Evolutionary conservation across 2,888 invertebrate genomes (phyloP).

Genomic region (Autographa gamma): DNA sequence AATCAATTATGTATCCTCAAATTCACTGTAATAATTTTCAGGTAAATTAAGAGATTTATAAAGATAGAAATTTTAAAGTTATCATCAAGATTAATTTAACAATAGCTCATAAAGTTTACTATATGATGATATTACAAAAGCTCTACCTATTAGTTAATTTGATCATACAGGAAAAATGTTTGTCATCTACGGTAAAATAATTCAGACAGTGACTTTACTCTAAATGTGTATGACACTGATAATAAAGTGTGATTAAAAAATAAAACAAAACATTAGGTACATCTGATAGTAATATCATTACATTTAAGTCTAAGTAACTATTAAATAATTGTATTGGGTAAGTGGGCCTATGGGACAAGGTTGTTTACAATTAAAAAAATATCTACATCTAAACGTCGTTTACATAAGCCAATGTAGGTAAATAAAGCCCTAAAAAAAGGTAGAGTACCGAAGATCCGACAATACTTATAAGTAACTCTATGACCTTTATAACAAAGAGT

Average conservation of each 20-base stretch:
- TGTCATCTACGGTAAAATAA: neutral
- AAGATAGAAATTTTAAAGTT: too few relatives aligned
- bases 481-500: neutral
- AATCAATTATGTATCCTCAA: too few relatives aligned
- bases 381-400: slow-evolving; percentile 26
- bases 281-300: slow-evolving; percentile 3
- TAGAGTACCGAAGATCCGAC: slow-evolving; percentile 16
- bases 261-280: neutral
- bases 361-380: slow-evolving; percentile 36
- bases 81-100: too few relatives aligned
- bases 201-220: neutral
- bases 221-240: neutral
- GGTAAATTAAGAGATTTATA: too few relatives aligned
- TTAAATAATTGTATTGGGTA: slow-evolving; percentile 30
- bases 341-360: slow-evolving; percentile 36
- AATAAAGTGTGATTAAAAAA: neutral
- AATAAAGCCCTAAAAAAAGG: slow-evolving; percentile 25
- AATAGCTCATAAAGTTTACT: too few relatives aligned
- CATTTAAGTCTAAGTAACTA: slow-evolving; percentile 17
- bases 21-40: too few relatives aligned
- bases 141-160: neutral
- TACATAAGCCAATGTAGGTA: slow-evolving; percentile 24
- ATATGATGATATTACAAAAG: neutral
- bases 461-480: neutral
- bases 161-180: too few relatives aligned